Evolutionary conservation across 2,797 vertebrate species (phyloP).

Genomic region (Sphaeramia orbicularis): DNA sequence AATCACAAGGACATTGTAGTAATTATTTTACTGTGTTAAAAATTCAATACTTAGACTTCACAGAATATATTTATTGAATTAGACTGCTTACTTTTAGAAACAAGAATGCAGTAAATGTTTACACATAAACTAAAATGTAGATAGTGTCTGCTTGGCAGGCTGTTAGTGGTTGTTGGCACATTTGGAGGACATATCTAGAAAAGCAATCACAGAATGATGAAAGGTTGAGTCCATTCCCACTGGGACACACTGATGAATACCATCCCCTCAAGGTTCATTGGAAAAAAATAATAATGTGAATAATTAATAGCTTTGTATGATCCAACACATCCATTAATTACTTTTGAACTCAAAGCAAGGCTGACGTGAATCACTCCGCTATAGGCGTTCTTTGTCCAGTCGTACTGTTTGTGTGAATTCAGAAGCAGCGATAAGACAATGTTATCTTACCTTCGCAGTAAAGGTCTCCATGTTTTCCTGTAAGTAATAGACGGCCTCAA

Average conservation of each 20-base stretch:
- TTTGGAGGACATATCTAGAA: constrained; percentile 16
- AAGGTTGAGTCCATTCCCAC: background rate
- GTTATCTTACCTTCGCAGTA: constrained; percentile 85
- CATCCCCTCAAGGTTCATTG: background rate
- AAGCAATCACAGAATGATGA: constrained; percentile 17
- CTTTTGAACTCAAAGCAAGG: background rate
- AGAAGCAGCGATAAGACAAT: no score
- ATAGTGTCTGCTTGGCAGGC: no score
- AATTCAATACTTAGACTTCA: no score
- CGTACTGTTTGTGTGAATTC: background rate
- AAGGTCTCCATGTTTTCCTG: constrained; percentile 89
- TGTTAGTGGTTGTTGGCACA: background rate
- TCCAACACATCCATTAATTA: background rate
- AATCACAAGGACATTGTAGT: no score
- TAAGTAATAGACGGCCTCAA: constrained; percentile 87
- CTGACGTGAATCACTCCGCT: background rate
- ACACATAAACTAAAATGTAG: no score
- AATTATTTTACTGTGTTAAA: no score
- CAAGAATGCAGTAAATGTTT: no score
- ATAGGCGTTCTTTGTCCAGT: background rate
- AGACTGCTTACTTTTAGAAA: no score
- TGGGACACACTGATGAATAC: background rate
- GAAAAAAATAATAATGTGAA: background rate
- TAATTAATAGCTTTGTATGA: background rate
- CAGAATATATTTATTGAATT: no score